Evolutionary conservation across 2,888 invertebrate genomes (phyloP), one percentile per base, ranked within the genome.

Genomic region (Hydropsyche betteni): DNA sequence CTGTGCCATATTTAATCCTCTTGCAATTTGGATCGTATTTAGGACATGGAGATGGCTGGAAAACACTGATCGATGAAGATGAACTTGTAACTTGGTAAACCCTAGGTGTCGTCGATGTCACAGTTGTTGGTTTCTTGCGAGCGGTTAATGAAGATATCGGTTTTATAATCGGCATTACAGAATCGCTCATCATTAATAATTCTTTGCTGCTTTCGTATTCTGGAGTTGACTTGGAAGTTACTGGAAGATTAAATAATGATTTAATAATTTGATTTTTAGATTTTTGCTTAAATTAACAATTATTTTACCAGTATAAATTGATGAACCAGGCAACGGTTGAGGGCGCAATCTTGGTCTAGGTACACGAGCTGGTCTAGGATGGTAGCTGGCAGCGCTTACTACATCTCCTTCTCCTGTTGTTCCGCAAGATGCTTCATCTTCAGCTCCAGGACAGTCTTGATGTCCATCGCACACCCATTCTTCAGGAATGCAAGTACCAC

Each of bases 141-240:
- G 76, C 51, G 55, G 79, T 79, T 73, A 70, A 76, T 24, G 76
- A 78, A 80, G 7, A 84, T 83, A 77, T 83, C 82, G 81, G 85
- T 84, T 76, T 84, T 83, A 79, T 84, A 83, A 79, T 68, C 6
- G 78, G 79, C n/a, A 82, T 83, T 79, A 85, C 84, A 53, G 85
- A 84, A 81, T 90, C 90, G 77, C 90, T 90, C 12, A 89, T 90
- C 82, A 90, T 86, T 77, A 90, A 87, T 2, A 90, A 84, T 80
- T 90, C 90, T 78, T 89, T 88, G 81, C 90, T 90, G 76, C 85
- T 85, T 61, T 90, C 90, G 71, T 84, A 86, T 80, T 90, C 90
- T 88, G 81, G 55, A 79, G 75, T 69, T 2, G 78, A 51, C 14
- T 52, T 69, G 24, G 77, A 58, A 44, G 76, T 72, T 24, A 6